Evolutionary conservation across 2,888 invertebrate species (phyloP).

Genomic region (Calameuta idolon): DNA sequence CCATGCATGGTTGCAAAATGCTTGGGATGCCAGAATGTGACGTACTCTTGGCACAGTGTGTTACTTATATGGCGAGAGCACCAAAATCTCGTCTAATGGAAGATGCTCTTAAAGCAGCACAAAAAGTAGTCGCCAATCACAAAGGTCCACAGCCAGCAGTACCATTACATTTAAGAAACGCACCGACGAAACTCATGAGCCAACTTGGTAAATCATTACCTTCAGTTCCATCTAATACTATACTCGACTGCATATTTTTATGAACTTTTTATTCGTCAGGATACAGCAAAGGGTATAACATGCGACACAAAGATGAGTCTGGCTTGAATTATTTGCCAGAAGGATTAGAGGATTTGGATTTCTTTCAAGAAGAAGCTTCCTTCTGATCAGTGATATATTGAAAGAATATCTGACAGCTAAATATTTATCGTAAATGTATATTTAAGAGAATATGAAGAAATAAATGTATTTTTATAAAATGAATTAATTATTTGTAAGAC

Average conservation of each 20-base stretch:
- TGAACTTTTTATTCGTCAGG: constrained; percentile 66
- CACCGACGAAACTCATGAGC: constrained; percentile 83
- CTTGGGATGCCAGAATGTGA: constrained; percentile 87
- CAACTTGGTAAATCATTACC: constrained; percentile 71
- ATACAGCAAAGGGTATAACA: constrained; percentile 75
- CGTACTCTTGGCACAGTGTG: constrained; percentile 81
- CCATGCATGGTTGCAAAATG: constrained; percentile 83
- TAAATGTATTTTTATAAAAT: background rate
- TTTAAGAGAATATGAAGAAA: background rate
- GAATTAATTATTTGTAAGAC: background rate
- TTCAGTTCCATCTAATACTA: background rate
- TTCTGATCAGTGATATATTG: background rate
- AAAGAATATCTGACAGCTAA: background rate
- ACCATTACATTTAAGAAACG: constrained; percentile 82
- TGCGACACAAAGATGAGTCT: constrained; percentile 70
- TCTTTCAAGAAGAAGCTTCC: constrained; percentile 65
- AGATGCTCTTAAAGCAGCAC: constrained; percentile 73
- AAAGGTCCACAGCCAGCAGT: constrained; percentile 80
- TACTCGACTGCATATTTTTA: background rate
- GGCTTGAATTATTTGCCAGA: constrained; percentile 77
- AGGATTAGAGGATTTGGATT: constrained; percentile 74
- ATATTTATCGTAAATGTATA: background rate
- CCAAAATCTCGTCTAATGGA: constrained; percentile 75
- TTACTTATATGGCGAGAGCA: constrained; percentile 81
- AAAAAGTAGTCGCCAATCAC: constrained; percentile 71